A percentile compares a stretch with the other conserved stretches of the same genome.
Evolutionary conservation across 2,113 vertebrate genomes (phyloP).

Genomic region (Isichthys henryi): DNA sequence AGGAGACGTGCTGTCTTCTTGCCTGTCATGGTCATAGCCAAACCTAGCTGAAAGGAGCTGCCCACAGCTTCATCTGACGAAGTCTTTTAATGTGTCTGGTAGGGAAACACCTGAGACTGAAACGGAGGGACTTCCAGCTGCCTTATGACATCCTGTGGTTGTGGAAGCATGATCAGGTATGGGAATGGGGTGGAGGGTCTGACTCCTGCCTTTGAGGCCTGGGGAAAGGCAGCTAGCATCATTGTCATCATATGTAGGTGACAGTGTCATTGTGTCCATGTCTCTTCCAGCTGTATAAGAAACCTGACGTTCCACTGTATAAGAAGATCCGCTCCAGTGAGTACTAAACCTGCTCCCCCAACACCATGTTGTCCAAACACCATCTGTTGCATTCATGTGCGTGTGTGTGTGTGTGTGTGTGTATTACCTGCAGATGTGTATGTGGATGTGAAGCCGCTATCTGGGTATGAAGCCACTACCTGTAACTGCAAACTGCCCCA

Average conservation of each 20-base stretch:
- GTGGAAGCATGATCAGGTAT: conserved; percentile 93
- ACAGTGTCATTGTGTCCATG: not conserved
- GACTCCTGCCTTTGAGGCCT: not conserved
- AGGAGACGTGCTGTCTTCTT: not conserved
- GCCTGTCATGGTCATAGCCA: not conserved
- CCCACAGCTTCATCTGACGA: not conserved
- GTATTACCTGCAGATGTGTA: conserved; percentile 56
- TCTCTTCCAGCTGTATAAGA: conserved; percentile 53
- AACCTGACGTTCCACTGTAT: conserved; percentile 84
- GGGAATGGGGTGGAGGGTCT: not conserved
- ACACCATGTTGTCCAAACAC: not conserved
- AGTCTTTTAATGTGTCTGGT: conserved; percentile 10
- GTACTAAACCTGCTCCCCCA: conserved; percentile 42
- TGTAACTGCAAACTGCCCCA: conserved; percentile 84
- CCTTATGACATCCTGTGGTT: conserved; percentile 95
- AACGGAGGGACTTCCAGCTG: conserved; percentile 91
- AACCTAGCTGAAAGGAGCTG: not conserved
- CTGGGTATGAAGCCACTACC: conserved; percentile 90
- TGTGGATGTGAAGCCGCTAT: conserved; percentile 94
- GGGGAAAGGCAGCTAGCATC: not conserved
- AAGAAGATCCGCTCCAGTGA: conserved; percentile 92
- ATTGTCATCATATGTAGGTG: not conserved
- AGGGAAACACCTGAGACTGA: conserved; percentile 96
- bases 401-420: not conserved
- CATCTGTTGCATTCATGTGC: not conserved